These are phyloP conservation scores for Nasonia oneida DNA, from an alignment of 2,888 invertebrate species.

Conservation along the genomic window DNA sequence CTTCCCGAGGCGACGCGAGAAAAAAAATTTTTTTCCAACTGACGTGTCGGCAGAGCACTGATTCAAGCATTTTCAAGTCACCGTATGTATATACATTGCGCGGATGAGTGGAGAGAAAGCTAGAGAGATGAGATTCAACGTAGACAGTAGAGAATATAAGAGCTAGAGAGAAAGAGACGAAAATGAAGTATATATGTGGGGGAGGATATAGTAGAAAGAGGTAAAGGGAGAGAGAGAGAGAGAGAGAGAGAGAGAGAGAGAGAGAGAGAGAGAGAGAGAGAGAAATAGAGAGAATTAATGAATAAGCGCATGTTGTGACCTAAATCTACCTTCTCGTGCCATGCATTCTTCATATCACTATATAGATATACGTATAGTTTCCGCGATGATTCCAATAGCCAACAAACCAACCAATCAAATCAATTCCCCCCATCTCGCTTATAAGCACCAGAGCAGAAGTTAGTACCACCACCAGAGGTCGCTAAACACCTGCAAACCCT, in stretches of 20 bases:
- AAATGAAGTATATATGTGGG: constrained; percentile 21
- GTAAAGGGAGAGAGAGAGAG: constrained; percentile 59
- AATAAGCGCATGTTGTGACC: constrained; percentile 59
- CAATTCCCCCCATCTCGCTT: not conserved
- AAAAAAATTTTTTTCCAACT: constrained; percentile 45
- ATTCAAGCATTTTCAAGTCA: constrained; percentile 38
- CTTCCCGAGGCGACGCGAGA: not conserved
- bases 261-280: constrained; percentile 51
- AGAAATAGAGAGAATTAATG: constrained; percentile 55
- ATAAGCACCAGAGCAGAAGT: constrained; percentile 7
- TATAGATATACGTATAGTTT: constrained; percentile 52
- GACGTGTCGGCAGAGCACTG: constrained; percentile 8
- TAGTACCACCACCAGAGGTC: not conserved
- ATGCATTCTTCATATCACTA: constrained; percentile 66
- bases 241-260: constrained; percentile 53
- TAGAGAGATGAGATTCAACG: constrained; percentile 22
- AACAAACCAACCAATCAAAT: constrained; percentile 21
- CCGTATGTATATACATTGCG: constrained; percentile 12
- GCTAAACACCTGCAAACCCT: not conserved
- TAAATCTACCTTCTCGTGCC: constrained; percentile 62
- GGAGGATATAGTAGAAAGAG: constrained; percentile 41
- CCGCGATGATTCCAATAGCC: constrained; percentile 8
- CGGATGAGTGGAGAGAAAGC: constrained; percentile 59
- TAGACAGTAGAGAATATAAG: constrained; percentile 29
- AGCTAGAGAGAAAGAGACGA: constrained; percentile 17